A percentile compares a stretch with the other conserved stretches of the same genome.
Evolutionary conservation across 92 coral and sea anemone genomes (phyloP).

Genomic region (Meandrina meandrites): DNA sequence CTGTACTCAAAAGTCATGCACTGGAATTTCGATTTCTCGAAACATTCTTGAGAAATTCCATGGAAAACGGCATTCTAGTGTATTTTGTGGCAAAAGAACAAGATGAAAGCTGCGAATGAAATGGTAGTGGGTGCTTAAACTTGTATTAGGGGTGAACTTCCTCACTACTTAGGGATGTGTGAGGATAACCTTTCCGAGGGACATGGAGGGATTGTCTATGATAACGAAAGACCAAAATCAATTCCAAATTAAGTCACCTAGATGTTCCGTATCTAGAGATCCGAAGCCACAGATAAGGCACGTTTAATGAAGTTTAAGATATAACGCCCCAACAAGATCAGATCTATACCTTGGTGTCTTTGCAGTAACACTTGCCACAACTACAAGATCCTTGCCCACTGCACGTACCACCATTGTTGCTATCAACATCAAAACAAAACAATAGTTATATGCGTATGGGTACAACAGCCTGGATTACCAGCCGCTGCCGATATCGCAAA

Average conservation of each 20-base stretch:
- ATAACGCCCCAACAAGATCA: not conserved
- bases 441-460: not conserved
- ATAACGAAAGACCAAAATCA: too few relatives aligned
- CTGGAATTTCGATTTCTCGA: too few relatives aligned
- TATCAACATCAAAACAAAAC: constrained; percentile 11
- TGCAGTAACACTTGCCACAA: constrained; percentile 86
- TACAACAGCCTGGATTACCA: too few relatives aligned
- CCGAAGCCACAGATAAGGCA: too few relatives aligned
- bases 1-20: too few relatives aligned
- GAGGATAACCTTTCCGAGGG: not conserved
- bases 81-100: not conserved
- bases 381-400: constrained; percentile 76
- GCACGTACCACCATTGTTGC: constrained; percentile 64
- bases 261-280: too few relatives aligned
- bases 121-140: not conserved
- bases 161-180: not conserved
- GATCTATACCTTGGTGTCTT: constrained; percentile 43
- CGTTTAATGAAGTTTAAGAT: not conserved
- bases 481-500: too few relatives aligned
- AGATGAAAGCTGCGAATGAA: not conserved
- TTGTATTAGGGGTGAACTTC: not conserved
- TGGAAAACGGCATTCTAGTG: too few relatives aligned
- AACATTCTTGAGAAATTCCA: too few relatives aligned
- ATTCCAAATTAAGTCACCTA: too few relatives aligned
- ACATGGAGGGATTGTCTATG: too few relatives aligned